Percentiles rank a stretch among this genome's conserved stretches.
phyloP scores from a whole-genome alignment of 2,113 vertebrate genomes.

The Calyptommatus sinebrachiatus region DNA sequence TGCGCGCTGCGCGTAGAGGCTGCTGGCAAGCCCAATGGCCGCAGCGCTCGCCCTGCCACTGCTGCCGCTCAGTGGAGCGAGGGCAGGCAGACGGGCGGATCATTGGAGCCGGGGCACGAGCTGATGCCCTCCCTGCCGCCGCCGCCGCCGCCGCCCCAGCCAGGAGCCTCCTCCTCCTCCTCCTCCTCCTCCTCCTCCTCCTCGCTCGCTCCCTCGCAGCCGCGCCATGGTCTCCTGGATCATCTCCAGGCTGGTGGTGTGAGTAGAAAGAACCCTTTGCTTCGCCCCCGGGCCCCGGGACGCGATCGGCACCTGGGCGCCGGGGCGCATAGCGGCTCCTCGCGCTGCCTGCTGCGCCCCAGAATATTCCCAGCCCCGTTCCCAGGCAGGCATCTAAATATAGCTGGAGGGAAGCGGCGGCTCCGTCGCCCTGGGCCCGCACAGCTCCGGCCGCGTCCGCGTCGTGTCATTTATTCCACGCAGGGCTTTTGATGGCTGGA shows the following conservation, averaged over 20 bases:
- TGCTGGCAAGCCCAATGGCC: constrained; percentile 64
- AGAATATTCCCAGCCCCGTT: constrained; percentile 21
- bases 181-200: constrained; percentile 26
- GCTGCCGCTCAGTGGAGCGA: constrained; percentile 58
- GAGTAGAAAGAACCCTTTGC: constrained; percentile 69
- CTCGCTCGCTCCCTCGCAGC: no score
- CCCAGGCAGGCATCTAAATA: constrained; percentile 53
- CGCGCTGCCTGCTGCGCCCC: neutral
- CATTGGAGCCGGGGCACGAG: constrained; percentile 43
- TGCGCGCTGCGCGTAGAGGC: constrained; percentile 73
- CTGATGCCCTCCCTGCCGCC: constrained; percentile 33
- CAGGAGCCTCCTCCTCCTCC: constrained; percentile 20
- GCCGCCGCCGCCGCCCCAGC: constrained; percentile 24
- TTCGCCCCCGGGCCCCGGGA: neutral
- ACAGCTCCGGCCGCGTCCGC: neutral
- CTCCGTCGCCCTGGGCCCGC: neutral
- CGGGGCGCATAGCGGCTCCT: neutral
- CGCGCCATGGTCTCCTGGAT: constrained; percentile 98
- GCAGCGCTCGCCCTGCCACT: constrained; percentile 57
- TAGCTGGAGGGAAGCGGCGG: constrained; percentile 23
- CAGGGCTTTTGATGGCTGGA: no score
- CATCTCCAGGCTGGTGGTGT: constrained; percentile 98
- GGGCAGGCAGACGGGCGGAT: constrained; percentile 45
- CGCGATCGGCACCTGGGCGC: neutral
- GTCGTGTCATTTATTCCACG: neutral